A percentile compares a stretch with the other conserved stretches of the same genome.
These are phyloP conservation scores for Sebastes vulpes DNA, from an alignment of 2,797 vertebrate species.

Conservation along the genomic window DNA sequence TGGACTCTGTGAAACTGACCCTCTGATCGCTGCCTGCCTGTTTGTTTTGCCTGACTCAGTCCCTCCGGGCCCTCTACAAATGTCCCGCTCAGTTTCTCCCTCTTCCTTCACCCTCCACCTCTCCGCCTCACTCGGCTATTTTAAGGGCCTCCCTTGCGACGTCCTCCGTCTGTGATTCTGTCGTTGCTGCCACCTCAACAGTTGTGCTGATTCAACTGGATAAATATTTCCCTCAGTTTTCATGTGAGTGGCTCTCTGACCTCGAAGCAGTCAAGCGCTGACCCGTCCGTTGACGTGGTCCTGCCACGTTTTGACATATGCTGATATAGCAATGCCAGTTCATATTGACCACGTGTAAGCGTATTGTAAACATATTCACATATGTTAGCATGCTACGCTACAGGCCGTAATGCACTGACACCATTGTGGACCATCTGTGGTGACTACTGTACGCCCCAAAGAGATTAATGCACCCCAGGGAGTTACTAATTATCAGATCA, in stretches of 20 bases:
- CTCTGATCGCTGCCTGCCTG: conserved; percentile 4
- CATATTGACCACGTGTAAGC: background rate
- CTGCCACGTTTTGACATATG: conserved; percentile 35
- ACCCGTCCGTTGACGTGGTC: conserved; percentile 47
- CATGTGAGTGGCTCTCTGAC: conserved; percentile 29
- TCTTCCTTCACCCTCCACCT: conserved; percentile 45
- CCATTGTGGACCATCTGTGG: conserved; percentile 33
- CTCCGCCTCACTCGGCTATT: conserved; percentile 64
- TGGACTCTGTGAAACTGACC: conserved; percentile 15
- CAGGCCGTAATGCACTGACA: conserved; percentile 24
- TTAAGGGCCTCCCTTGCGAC: conserved; percentile 53
- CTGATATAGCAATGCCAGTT: conserved; percentile 43
- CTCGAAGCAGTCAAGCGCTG: conserved; percentile 42
- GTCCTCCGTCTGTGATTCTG: conserved; percentile 28
- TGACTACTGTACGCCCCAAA: background rate
- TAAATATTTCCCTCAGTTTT: conserved; percentile 32
- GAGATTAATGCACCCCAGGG: conserved; percentile 27
- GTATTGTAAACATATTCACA: conserved; percentile 2
- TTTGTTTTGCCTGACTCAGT: conserved; percentile 49
- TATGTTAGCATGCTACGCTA: conserved; percentile 9
- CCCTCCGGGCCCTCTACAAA: conserved; percentile 49
- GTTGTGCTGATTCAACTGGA: conserved; percentile 65
- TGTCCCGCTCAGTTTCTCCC: conserved; percentile 37
- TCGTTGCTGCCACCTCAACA: conserved; percentile 11
- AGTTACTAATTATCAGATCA: conserved; percentile 55